Conservation (phyloP, 2,113 vertebrate species). For the Procavia capensis region DNA sequence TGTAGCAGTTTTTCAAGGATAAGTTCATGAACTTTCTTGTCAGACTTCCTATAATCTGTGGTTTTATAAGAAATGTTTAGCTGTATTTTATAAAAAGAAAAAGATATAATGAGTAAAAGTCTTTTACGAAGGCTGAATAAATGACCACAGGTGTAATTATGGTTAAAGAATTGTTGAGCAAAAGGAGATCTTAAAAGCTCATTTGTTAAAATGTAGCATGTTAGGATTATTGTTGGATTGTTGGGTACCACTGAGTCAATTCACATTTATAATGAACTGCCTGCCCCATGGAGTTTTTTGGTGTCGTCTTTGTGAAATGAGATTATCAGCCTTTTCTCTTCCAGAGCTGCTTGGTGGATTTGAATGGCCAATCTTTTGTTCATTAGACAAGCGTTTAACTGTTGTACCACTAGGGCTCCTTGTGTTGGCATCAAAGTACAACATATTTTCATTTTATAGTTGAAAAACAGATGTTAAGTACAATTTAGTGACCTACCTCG, state of each 20-base stretch:
- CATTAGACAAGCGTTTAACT: neutral
- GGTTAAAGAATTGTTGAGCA: neutral
- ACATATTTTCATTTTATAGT: neutral
- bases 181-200: constrained; percentile 25
- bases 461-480: constrained; percentile 28
- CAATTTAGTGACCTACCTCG: neutral
- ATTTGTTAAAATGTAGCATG: constrained; percentile 7
- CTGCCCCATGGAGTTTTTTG: neutral
- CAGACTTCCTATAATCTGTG: no score
- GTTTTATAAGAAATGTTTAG: constrained; percentile 41
- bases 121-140: neutral
- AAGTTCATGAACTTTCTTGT: no score
- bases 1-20: no score
- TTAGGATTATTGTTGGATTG: neutral
- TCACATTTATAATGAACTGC: neutral
- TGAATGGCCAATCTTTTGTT: neutral
- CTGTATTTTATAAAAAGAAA: neutral
- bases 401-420: neutral
- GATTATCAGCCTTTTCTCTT: neutral
- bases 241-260: neutral
- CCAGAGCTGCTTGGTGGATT: neutral
- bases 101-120: neutral
- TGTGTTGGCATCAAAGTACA: neutral
- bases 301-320: neutral
- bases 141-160: neutral